Base-by-base conservation (phyloP, 2,113 vertebrate genomes). In the Tamias sibiricus region DNA sequence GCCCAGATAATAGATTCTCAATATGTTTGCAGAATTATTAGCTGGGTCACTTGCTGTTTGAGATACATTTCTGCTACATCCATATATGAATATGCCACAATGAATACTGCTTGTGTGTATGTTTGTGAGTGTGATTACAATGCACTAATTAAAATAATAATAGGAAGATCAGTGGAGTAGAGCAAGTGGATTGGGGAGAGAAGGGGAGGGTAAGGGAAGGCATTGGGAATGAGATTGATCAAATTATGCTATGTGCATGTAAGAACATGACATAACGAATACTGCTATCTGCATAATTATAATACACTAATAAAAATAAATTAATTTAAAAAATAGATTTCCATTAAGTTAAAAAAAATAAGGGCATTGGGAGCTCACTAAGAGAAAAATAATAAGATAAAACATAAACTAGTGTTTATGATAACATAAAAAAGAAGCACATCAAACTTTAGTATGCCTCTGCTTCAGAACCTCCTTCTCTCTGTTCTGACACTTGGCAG, bases 11-110 rank as follows among this genome's bases (percentile, higher is more conserved):
- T 20, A 74, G 9, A 1, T 74, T 87, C 17, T 90, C 69, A 95
- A 5, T 75, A 28, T 62, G 47, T 42, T 90, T 95, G 5, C 13
- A 83, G 17, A 87, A 16, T 85, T 59, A 88, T 88, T 68, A 90
- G 1, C 12, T 80, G 2, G 14, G 35, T 40, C 74, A 64, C 16
- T 86, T 88, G 47, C 14, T 90, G 84, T 91, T 66, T 95, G 40
- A 52, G 89, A 68, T 79, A 62, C 3, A 35, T 62, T 28, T 62
- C 26, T 62, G 59, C 59, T 62, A 62, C 24, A 62, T 11, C 59
- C 24, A 62, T 62, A 19, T 62, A 62, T 62, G 59, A 62, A 9
- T 62, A 62, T 62, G 20, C 26, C 59, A 62, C 26, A 62, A 62
- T 62, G 59, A 62, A 62, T 62, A 24, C 22, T 62, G 24, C 24